phyloP scores from a whole-genome alignment of 2,797 vertebrate genomes.

The Champsocephalus esox region DNA sequence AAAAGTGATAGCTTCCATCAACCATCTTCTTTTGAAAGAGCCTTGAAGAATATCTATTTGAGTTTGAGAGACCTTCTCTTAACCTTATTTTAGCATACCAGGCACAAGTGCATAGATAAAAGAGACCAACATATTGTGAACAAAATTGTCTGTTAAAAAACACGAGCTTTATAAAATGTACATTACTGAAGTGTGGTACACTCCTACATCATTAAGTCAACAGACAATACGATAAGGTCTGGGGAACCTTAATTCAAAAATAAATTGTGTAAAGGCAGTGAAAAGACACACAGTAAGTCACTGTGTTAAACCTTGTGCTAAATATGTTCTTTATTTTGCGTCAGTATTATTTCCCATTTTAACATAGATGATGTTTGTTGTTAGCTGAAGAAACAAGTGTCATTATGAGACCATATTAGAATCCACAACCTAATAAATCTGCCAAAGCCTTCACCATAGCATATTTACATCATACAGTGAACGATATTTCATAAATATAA shows the following conservation, averaged over 20 bases:
- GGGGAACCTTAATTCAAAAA: constrained; percentile 2
- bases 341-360: constrained; percentile 33
- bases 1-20: constrained; percentile 12
- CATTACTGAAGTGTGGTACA: constrained; percentile 19
- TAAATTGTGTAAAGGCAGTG: neutral
- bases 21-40: constrained; percentile 52
- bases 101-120: constrained; percentile 14
- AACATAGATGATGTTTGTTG: neutral
- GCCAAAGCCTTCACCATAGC: neutral
- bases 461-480: neutral
- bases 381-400: neutral
- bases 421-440: neutral
- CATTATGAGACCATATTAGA: constrained; percentile 21
- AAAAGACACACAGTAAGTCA: constrained; percentile 21
- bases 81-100: constrained; percentile 28
- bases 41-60: constrained; percentile 66
- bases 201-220: constrained; percentile 22
- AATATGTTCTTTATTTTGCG: constrained; percentile 7
- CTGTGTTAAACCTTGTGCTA: constrained; percentile 13
- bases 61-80: constrained; percentile 28
- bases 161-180: constrained; percentile 31
- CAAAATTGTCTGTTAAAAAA: constrained; percentile 47
- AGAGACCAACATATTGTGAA: constrained; percentile 30
- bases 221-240: constrained; percentile 10
- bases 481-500: constrained; percentile 19